A percentile compares a stretch with the other conserved stretches of the same genome.
These are phyloP conservation scores for Caenorhabditis briggsae DNA, from an alignment of 1,140 invertebrate genomes.

Conservation along the genomic window DNA sequence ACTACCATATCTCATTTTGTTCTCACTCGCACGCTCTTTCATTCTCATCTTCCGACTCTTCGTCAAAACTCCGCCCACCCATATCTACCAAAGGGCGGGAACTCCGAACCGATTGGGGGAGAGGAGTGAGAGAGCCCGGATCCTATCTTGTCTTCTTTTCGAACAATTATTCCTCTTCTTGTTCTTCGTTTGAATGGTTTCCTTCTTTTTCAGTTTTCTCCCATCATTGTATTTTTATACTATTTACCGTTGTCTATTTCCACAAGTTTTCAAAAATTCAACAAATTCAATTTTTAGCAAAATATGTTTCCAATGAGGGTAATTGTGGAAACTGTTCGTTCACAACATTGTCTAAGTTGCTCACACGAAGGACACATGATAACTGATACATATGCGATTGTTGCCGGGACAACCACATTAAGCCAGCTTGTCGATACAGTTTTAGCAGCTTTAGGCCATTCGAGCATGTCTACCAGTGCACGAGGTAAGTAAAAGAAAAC, in stretches of 20 bases:
- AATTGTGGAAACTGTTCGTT: constrained; percentile 66
- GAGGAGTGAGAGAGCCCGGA: neutral
- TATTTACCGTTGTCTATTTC: neutral
- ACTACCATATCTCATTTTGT: constrained; percentile 28
- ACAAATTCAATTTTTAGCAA: constrained; percentile 26
- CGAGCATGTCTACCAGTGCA: constrained; percentile 58
- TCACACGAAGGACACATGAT: constrained; percentile 66
- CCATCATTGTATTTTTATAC: neutral
- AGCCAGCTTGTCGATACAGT: constrained; percentile 66
- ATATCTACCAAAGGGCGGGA: constrained; percentile 26
- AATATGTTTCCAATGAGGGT: constrained; percentile 69
- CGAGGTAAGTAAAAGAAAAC: constrained; percentile 47
- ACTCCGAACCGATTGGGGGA: constrained; percentile 21
- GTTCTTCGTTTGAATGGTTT: no score
- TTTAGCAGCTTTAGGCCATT: constrained; percentile 62
- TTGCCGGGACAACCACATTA: constrained; percentile 62
- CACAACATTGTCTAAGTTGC: constrained; percentile 65
- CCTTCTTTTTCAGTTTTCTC: no score
- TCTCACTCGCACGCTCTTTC: neutral
- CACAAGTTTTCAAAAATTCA: neutral
- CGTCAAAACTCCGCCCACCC: neutral
- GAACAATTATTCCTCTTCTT: no score
- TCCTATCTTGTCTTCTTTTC: neutral
- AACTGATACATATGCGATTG: constrained; percentile 68
- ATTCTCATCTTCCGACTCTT: neutral